These are phyloP conservation scores for Agapornis roseicollis DNA, from an alignment of 2,113 vertebrate species.

Conservation along the genomic window DNA sequence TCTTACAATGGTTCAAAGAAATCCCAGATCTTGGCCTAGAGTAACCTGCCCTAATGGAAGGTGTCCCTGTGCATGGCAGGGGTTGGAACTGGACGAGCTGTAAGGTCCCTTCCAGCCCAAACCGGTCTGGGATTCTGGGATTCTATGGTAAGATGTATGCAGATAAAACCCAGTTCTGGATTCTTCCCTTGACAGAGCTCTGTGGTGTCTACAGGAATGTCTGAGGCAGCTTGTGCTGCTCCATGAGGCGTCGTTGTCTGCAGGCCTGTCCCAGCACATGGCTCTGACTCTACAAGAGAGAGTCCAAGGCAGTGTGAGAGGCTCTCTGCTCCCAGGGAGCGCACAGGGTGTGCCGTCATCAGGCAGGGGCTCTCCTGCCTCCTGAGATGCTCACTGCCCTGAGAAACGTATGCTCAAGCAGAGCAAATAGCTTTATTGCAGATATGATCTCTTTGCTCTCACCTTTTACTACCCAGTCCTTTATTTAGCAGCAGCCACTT, in stretches of 20 bases:
- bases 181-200: background rate
- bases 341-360: rapidly evolving
- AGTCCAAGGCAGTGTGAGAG: background rate
- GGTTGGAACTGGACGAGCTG: background rate
- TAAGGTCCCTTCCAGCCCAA: background rate
- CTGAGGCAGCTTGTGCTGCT: background rate
- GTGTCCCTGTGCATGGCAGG: background rate
- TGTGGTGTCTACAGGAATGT: background rate
- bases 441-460: conserved; percentile 20
- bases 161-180: background rate
- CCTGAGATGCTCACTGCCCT: background rate
- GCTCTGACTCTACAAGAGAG: no score
- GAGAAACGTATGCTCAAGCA: background rate
- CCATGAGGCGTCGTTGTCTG: rapidly evolving
- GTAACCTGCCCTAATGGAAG: background rate
- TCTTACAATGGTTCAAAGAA: background rate
- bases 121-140: background rate
- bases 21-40: background rate
- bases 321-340: rapidly evolving
- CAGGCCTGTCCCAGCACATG: background rate
- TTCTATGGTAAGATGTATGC: background rate
- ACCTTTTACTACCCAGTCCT: conserved; percentile 44
- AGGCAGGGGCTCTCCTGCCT: background rate
- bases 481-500: conserved; percentile 66
- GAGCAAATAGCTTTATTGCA: background rate